Base-by-base conservation (phyloP, 2,888 invertebrate genomes). In the Agrotis ipsilon region DNA sequence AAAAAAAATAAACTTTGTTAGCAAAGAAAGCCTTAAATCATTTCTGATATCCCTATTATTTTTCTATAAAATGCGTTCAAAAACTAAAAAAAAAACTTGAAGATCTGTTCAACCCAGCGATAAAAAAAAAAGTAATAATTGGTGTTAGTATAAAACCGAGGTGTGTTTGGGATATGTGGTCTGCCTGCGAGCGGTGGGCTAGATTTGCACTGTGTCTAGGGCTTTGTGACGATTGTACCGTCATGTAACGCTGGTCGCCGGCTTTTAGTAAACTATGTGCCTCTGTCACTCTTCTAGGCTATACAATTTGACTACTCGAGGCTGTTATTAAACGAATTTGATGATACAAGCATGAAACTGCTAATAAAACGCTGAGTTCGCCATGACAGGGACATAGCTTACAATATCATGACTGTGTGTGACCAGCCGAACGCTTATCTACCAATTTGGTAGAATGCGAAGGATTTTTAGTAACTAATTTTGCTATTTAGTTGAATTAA, bases 111-210 rank as follows among this genome's bases (percentile, higher is more conserved):
- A 81, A 82, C 89, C 90, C 90, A 89, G 89, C 90, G 88, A 81
- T 80, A 80, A 78, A 71, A 72, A 78, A 81, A 78, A 77, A 78
- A 64, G 81, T 84, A 81, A 80, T 90, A 91, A 94, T 94, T 94
- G 94, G 92, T 94, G 93, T 94, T 94, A 93, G 92, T 90, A 89
- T 91, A 85, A 82, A 89, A 87, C 93, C 92, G 93, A 91, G 93
- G 93, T 94, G 89, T 91, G 94, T 92, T 93, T 94, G 95, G 95
- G 95, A 94, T 94, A 94, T 94, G 94, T 92, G 91, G 94, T 94
- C 93, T 92, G 92, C 89, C 87, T 92, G 91, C 90, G 92, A 92
- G 91, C 90, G 82, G 77, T 81, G 81, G 75, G 84, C 88, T 87
- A 87, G 87, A 86, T 88, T 87, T 89, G 89, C 87, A 89, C 88